Evolutionary conservation across 2,797 vertebrate genomes (phyloP).

Genomic region (Caiman crocodilus): DNA sequence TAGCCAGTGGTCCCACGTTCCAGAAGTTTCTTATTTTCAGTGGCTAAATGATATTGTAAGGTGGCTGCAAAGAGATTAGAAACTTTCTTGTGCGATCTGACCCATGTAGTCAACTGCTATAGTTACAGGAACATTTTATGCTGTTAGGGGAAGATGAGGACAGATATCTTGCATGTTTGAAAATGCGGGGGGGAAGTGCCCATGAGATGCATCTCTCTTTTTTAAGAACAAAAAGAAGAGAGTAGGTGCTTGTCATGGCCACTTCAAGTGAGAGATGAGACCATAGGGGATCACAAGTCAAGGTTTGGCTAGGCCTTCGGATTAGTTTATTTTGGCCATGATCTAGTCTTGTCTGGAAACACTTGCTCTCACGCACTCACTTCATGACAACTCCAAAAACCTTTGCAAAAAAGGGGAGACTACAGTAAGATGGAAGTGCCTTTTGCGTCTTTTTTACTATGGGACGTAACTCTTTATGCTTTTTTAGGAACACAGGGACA

Average conservation of each 20-base stretch:
- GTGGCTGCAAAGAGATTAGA: neutral
- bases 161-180: neutral
- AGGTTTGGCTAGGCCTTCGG: neutral
- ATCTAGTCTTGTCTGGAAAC: neutral
- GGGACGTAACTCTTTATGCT: neutral
- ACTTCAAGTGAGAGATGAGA: neutral
- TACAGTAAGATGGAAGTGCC: neutral
- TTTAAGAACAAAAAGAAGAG: neutral
- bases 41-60: constrained; percentile 7
- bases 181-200: neutral
- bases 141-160: neutral
- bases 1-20: neutral
- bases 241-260: neutral
- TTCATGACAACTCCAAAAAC: neutral
- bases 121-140: neutral
- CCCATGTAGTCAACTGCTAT: neutral
- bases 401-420: neutral
- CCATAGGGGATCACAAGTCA: neutral
- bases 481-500: neutral
- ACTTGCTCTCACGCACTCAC: neutral
- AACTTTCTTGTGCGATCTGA: constrained; percentile 18
- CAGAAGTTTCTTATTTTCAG: constrained; percentile 13
- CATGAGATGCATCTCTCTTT: neutral
- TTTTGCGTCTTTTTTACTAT: neutral
- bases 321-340: neutral